Conservation (phyloP, 2,888 invertebrate genomes). For the Chloroclysta siterata region DNA sequence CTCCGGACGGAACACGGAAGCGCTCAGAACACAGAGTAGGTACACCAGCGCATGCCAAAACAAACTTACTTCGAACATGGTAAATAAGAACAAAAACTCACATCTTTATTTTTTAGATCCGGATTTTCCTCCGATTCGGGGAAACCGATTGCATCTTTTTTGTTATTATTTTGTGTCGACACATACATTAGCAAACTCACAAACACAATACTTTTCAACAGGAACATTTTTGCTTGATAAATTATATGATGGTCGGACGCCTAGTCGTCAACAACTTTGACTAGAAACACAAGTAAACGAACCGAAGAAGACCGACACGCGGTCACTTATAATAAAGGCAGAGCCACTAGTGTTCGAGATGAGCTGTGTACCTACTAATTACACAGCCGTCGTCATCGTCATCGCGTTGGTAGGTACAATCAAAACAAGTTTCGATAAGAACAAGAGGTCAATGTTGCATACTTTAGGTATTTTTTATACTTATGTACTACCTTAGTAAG, state of each 20-base stretch:
- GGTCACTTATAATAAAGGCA: constrained; percentile 44
- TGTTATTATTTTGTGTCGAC: constrained; percentile 51
- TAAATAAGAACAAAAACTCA: constrained; percentile 33
- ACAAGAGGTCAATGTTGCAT: constrained; percentile 35
- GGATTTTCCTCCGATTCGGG: constrained; percentile 73
- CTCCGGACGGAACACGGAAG: too few relatives aligned
- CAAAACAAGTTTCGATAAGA: constrained; percentile 64
- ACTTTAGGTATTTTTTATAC: neutral
- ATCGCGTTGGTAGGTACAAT: constrained; percentile 45
- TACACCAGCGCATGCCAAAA: too few relatives aligned
- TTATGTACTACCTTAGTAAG: too few relatives aligned
- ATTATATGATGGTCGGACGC: neutral
- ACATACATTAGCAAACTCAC: constrained; percentile 47
- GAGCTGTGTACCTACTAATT: constrained; percentile 44
- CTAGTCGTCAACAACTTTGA: constrained; percentile 20
- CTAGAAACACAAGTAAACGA: constrained; percentile 24
- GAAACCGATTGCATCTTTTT: constrained; percentile 67
- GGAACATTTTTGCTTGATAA: constrained; percentile 44
- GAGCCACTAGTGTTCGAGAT: constrained; percentile 51
- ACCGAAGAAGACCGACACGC: constrained; percentile 18
- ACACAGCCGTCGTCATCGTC: constrained; percentile 45
- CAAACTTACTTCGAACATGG: neutral
- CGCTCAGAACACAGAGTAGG: too few relatives aligned
- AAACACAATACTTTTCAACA: constrained; percentile 43
- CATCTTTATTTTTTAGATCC: constrained; percentile 67